phyloP scores from a whole-genome alignment of 2,797 vertebrate species.

The Alauda arvensis region DNA sequence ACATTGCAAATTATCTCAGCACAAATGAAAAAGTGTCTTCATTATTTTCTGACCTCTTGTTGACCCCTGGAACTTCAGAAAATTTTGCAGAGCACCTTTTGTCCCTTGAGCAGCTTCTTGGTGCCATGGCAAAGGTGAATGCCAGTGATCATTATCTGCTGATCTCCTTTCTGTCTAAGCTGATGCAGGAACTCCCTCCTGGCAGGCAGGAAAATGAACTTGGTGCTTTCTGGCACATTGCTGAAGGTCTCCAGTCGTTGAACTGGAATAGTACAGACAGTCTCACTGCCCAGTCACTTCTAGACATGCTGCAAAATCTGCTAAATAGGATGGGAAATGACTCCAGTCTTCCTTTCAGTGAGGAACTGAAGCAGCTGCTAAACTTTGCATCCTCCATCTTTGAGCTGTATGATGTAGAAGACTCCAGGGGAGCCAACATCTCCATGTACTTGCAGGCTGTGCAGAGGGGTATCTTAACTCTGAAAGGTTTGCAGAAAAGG shows the following conservation, averaged over 20 bases:
- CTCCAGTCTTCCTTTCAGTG: background rate
- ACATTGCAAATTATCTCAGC: background rate
- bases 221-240: background rate
- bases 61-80: background rate
- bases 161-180: slow-evolving; percentile 16
- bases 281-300: background rate
- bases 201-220: background rate
- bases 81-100: background rate
- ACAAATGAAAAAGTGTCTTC: slow-evolving; percentile 1
- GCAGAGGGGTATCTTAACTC: background rate
- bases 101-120: slow-evolving; percentile 14
- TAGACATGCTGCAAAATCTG: background rate
- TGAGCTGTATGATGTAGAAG: background rate
- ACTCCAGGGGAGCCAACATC: background rate
- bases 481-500: background rate
- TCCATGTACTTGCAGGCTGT: background rate
- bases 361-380: background rate
- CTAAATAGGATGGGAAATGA: background rate
- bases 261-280: background rate
- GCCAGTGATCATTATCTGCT: background rate
- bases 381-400: background rate
- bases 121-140: background rate
- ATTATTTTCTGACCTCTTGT: slow-evolving; percentile 35
- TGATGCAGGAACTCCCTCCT: background rate
- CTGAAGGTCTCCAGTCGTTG: background rate